phyloP scores from a whole-genome alignment of 1,140 invertebrate genomes.

The Heliconius himera region DNA sequence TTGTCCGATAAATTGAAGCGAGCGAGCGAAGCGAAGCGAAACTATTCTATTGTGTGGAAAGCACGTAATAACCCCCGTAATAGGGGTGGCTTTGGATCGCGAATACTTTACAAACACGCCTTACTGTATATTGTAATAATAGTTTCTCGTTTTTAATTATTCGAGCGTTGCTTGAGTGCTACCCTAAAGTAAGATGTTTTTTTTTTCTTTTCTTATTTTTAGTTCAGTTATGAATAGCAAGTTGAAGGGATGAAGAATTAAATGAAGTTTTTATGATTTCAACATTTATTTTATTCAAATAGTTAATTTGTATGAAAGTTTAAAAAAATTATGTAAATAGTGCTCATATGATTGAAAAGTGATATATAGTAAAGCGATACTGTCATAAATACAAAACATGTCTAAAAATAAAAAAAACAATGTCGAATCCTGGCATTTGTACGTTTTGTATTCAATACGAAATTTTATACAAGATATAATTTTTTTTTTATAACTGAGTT shows the following conservation, averaged over 20 bases:
- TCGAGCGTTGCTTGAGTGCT: constrained; percentile 28
- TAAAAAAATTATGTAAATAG: no score
- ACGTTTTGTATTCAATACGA: no score
- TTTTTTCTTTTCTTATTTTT: constrained; percentile 15
- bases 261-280: not conserved
- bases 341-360: no score
- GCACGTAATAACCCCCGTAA: not conserved
- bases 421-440: no score
- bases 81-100: constrained; percentile 21
- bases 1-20: constrained; percentile 32
- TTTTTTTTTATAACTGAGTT: no score
- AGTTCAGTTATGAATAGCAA: not conserved
- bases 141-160: constrained; percentile 39
- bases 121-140: constrained; percentile 36
- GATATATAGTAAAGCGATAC: no score
- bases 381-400: no score
- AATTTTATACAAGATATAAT: no score
- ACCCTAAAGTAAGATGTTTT: constrained; percentile 22
- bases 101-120: constrained; percentile 12
- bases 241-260: not conserved
- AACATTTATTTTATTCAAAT: not conserved
- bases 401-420: no score
- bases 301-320: not conserved
- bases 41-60: constrained; percentile 9
- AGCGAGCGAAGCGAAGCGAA: constrained; percentile 6